Base-by-base conservation (phyloP, 2,113 vertebrate genomes). In the Aplodontia rufa region DNA sequence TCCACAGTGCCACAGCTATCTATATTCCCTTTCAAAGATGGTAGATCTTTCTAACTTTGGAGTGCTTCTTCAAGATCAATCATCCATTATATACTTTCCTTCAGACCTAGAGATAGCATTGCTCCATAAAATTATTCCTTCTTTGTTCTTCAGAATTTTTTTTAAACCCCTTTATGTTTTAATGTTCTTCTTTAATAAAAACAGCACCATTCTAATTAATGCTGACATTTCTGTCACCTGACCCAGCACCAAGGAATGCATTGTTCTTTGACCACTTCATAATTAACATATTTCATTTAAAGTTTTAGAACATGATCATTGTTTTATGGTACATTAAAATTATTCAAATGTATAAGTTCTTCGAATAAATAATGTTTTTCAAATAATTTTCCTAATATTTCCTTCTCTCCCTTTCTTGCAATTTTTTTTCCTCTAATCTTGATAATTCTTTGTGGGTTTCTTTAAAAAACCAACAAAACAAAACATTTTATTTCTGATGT, bases 381-480 rank as follows among this genome's bases (percentile, higher is more conserved):
- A 45, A 68, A 82, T n/a, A 55, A 42, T 87, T 66, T 37, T 14
- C 47, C 10, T 72, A 28, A 86, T n/a, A n/a, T 72, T 71, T 91
- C 8, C 40, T 8, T 0, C 0, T 8, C 13, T 53, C 11, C 0
- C 1, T 3, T 11, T 64, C 24, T 6, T 69, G 20, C 16, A 66
- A 19, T 69, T 42, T 45, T 68, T 66, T 90, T 51, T 40, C n/a
- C n/a, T n/a, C 74, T 79, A 20, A 86, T 51, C 79, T 47, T 14
- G 1, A 87, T 5, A 64, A 28, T 49, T 53, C 8, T 81, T 75
- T n/a, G 6, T 62, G 24, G 28, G 40, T 74, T 40, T 30, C 26
- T 82, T 20, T 1, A 82, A 64, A 40, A 66, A 69, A 32, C 62
- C 12, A 14, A 64, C 20, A 74, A 30, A 9, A 19, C 14, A 51